Evolutionary conservation across 2,797 vertebrate genomes (phyloP), one percentile per base, ranked within the genome.

Genomic region (Parauchenoglanis ngamensis): DNA sequence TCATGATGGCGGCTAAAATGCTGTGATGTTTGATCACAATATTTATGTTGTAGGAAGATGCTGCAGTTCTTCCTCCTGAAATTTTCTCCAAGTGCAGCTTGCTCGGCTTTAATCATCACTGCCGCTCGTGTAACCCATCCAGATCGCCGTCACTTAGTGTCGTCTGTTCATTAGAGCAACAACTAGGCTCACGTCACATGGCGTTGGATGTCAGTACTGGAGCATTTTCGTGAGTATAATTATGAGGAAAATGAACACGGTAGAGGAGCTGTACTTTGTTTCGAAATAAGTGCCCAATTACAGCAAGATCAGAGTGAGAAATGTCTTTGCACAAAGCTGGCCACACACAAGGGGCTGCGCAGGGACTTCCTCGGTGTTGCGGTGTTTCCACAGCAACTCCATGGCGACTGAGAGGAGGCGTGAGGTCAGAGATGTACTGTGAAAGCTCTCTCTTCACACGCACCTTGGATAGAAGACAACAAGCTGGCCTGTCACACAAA

Each of bases 311-410:
- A 44, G 17, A 68, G 63, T 21, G 78, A 83, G 84, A 82, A 85
- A n/a, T 61, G 78, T 82, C 31, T 61, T 72, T 25, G 67, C 67
- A 11, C 80, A 28, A 44, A 78, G 40, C 25, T 49, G 63, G 73
- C 21, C 11, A 35, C 65, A 35, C 65, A 28, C 77, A 23, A 49
- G 63, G 12, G 44, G 61, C 79, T 52, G 87, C 25, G 5, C 40
- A 90, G 85, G 57, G 87, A 79, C 88, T 90, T 92, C 92, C 83
- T 82, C 28, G 4, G 72, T 83, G 81, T 61, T 17, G n/a, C 87
- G 80, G 87, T 78, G 95, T 96, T 95, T 94, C 95, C 94, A 91
- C 91, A 94, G 95, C 95, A 96, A 96, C 95, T 89, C 92, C 91
- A 93, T 90, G 90, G 90, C 17, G 90, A 90, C 90, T 84, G 79